Conservation (phyloP, 53 echinoderm and acorn worm genomes). For the Patiria pectinifera region DNA sequence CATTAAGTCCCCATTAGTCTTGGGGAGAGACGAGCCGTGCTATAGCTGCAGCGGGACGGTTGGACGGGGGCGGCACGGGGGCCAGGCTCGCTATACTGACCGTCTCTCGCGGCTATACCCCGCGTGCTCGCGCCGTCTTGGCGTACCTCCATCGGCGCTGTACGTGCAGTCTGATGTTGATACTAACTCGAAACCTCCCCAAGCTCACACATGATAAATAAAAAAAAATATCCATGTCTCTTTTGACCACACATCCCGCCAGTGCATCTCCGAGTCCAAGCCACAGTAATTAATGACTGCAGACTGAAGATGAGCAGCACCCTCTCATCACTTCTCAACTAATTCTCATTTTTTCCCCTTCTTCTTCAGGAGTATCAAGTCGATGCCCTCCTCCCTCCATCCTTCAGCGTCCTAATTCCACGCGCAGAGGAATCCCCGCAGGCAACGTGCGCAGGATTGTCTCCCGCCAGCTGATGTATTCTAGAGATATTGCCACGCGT, state of each 20-base stretch:
- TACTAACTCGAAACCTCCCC: slow-evolving; percentile 6
- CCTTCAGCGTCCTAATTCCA: slow-evolving; percentile 39
- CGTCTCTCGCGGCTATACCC: slow-evolving; percentile 55
- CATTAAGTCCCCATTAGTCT: slow-evolving; percentile 61
- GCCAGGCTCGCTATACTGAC: background rate
- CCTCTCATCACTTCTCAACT: slow-evolving; percentile 18
- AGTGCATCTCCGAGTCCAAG: background rate
- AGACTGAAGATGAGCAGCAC: slow-evolving; percentile 18
- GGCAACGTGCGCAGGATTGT: background rate
- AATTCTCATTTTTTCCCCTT: background rate
- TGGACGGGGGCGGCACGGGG: slow-evolving; percentile 36
- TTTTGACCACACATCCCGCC: slow-evolving; percentile 7
- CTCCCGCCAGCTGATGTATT: slow-evolving; percentile 23
- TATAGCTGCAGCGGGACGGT: background rate
- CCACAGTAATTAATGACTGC: slow-evolving; percentile 45
- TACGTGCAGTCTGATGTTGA: slow-evolving; percentile 36
- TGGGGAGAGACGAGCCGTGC: slow-evolving; percentile 40
- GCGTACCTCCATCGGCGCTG: slow-evolving; percentile 26
- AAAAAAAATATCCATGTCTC: background rate
- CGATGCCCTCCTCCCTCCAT: background rate
- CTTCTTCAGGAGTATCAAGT: slow-evolving; percentile 45
- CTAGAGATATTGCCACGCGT: slow-evolving; percentile 6
- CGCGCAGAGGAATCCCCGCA: slow-evolving; percentile 18
- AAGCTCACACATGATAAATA: background rate
- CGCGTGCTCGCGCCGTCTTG: slow-evolving; percentile 28